These are phyloP conservation scores for Menidia beryllina DNA, from an alignment of 2,113 vertebrate species.

Conservation along the genomic window DNA sequence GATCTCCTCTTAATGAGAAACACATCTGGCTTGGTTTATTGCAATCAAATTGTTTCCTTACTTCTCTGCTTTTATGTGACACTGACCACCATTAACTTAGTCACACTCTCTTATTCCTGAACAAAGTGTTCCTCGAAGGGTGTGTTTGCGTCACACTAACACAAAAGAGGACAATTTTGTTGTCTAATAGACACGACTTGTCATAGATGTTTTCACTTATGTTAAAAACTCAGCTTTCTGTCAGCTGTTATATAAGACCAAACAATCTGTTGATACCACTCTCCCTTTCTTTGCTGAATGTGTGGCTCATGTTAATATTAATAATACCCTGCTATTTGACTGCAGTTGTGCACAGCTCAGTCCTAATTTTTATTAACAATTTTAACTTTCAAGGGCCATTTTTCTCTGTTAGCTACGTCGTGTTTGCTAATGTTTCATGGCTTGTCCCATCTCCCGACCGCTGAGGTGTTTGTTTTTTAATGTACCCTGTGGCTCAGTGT, in stretches of 20 bases:
- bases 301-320: constrained; percentile 23
- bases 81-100: constrained; percentile 4
- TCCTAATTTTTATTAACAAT: constrained; percentile 20
- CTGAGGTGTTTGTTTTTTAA: constrained; percentile 52
- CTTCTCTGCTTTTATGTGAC: constrained; percentile 20
- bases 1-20: constrained; percentile 16
- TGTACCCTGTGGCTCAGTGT: constrained; percentile 40
- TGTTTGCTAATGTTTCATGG: constrained; percentile 58
- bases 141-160: neutral
- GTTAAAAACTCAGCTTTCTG: neutral
- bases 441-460: constrained; percentile 37
- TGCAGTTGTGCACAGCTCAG: constrained; percentile 9
- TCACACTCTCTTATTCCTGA: neutral
- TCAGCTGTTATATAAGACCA: neutral
- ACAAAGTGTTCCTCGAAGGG: constrained; percentile 1
- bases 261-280: constrained; percentile 14
- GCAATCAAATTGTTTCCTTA: constrained; percentile 29
- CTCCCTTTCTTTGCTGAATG: constrained; percentile 36
- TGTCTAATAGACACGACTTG: constrained; percentile 9
- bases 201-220: neutral
- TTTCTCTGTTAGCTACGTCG: constrained; percentile 38
- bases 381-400: constrained; percentile 45
- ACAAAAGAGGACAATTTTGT: constrained; percentile 7
- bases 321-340: constrained; percentile 1
- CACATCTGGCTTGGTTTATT: constrained; percentile 11